Evolutionary conservation across 2,113 vertebrate genomes (phyloP).

Genomic region (Manacus vitellinus): DNA sequence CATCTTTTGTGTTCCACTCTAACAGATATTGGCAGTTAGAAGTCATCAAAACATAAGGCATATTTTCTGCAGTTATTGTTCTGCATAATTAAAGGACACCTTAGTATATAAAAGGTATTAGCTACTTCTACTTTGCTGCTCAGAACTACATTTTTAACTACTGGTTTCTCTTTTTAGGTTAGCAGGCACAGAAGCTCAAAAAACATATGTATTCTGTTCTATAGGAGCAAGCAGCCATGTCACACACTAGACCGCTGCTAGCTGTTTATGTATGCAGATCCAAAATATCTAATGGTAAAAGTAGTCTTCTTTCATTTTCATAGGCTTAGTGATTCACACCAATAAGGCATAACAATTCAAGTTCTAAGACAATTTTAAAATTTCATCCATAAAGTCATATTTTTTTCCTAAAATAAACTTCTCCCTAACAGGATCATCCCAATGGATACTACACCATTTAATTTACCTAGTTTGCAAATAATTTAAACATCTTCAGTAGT

Average conservation of each 20-base stretch:
- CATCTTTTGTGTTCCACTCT: background rate
- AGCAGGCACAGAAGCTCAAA: background rate
- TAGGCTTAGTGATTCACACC: background rate
- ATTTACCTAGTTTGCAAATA: background rate
- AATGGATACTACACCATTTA: background rate
- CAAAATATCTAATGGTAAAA: background rate
- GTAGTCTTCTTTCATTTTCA: background rate
- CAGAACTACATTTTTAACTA: background rate
- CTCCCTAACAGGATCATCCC: background rate
- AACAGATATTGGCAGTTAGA: background rate
- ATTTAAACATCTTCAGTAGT: background rate
- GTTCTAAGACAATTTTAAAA: background rate
- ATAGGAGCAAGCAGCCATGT: background rate
- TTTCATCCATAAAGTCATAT: background rate
- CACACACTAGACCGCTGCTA: background rate
- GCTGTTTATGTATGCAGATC: background rate
- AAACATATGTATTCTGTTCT: background rate
- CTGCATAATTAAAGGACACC: background rate
- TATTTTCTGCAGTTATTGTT: background rate
- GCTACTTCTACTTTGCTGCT: background rate
- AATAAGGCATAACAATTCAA: background rate
- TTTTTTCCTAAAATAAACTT: background rate
- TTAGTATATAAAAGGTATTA: background rate
- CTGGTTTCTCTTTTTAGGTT: background rate
- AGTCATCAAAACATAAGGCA: background rate